Base-by-base conservation (phyloP, 2,888 invertebrate genomes). In the Cephus pulcher region DNA sequence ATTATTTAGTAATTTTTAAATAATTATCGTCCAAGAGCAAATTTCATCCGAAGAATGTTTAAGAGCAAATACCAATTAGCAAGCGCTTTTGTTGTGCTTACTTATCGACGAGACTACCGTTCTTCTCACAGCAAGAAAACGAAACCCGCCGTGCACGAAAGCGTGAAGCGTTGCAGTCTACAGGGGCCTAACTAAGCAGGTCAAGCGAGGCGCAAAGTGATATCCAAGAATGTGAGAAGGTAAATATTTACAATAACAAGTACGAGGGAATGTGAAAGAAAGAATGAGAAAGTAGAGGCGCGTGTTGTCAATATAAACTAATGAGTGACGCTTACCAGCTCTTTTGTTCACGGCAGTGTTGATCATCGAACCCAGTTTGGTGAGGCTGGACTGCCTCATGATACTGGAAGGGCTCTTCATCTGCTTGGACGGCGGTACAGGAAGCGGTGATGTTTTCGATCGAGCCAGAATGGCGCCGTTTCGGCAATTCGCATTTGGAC, bases 351-450 rank as follows among this genome's bases (percentile, higher is more conserved):
- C 93, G 77, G 94, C 94, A 70, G 94, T 93, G 87, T 94, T 94
- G 84, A 94, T 93, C 92, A 94, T 94, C 85, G 93, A 93, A 70
- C 94, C 94, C 82, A 94, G 93, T 90, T 94, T 93, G 78, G 94
- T 94, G 89, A 94, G 93, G 91, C 94, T 94, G 82, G 94, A 93
- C 88, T 94, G 94, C 82, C 94, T 93, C 90, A 93, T 94, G 89
- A 94, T 92, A 84, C 90, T 89, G 80, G 91, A 91, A 73, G 92
- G 91, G 82, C 91, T 92, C 88, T 92, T 90, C 90, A 92, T 91
- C 87, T 90, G 90, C 87, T 91, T 92, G 85, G 89, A 83, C 79
- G 83, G 82, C 79, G 85, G 88, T 80, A 86, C 87, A 85, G 87
- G 84, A 84, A 88, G 82, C 80, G 87, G 81, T 80, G 86, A 84